Percentiles rank a stretch among this genome's conserved stretches.
Conservation (phyloP, 2,888 invertebrate genomes). For the Baronia brevicornis region DNA sequence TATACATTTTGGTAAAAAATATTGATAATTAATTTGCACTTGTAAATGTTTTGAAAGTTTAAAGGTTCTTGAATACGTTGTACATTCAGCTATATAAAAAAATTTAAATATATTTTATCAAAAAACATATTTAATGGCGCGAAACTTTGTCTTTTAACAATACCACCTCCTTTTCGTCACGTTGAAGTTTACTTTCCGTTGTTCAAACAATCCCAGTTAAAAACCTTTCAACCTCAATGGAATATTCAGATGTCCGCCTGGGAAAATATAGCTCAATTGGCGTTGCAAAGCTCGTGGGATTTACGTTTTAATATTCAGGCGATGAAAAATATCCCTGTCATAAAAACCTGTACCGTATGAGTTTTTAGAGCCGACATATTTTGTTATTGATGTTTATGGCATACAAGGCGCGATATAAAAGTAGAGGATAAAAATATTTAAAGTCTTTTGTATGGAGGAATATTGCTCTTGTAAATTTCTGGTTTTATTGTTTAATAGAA, state of each 20-base stretch:
- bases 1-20: too few species aligned
- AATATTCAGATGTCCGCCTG: conserved; percentile 63
- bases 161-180: too few species aligned
- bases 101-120: too few species aligned
- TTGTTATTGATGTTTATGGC: conserved; percentile 69
- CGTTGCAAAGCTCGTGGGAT: conserved; percentile 49
- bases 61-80: too few species aligned
- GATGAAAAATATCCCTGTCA: conserved; percentile 63
- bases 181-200: conserved; percentile 16
- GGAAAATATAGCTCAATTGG: conserved; percentile 65
- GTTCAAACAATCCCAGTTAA: conserved; percentile 40
- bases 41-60: too few species aligned
- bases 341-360: conserved; percentile 64
- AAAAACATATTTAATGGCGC: too few species aligned
- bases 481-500: too few species aligned
- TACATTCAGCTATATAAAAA: too few species aligned
- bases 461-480: too few species aligned
- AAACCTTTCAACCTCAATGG: conserved; percentile 54
- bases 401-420: conserved; percentile 32
- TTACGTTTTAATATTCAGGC: conserved; percentile 64
- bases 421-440: conserved; percentile 29
- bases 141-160: too few species aligned
- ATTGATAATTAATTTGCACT: too few species aligned
- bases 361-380: conserved; percentile 57
- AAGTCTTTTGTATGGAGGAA: conserved; percentile 25